Conservation (phyloP, 1,140 invertebrate genomes). For the Ceratosolen fusciceps region DNA sequence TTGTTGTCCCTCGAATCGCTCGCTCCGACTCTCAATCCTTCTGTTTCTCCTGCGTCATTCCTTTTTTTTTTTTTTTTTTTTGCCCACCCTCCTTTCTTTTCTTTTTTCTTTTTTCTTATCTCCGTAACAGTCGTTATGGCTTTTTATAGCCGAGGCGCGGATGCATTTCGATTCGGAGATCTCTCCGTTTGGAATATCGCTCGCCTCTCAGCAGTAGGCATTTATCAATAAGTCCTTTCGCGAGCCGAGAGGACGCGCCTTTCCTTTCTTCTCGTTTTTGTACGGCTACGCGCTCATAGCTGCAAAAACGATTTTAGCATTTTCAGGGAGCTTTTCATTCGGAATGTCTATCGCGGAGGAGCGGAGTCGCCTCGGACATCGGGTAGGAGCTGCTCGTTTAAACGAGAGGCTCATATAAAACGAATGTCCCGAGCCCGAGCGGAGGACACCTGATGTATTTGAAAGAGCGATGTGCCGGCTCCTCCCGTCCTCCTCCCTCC, state of each 20-base stretch:
- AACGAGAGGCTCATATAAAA: not conserved
- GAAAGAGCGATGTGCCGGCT: not conserved
- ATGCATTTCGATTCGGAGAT: slow-evolving; percentile 24
- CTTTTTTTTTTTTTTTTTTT: too few relatives aligned
- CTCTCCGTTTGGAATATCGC: slow-evolving; percentile 21
- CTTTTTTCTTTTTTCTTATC: slow-evolving; percentile 14
- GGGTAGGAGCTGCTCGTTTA: not conserved
- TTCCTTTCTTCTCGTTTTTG: not conserved
- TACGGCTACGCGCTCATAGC: not conserved
- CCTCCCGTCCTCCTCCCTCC: too few relatives aligned
- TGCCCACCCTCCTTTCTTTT: too few relatives aligned
- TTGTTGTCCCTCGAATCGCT: slow-evolving; percentile 29
- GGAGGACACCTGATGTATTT: not conserved
- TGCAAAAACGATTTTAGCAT: slow-evolving; percentile 22
- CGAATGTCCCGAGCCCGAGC: slow-evolving; percentile 7
- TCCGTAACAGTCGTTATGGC: slow-evolving; percentile 14
- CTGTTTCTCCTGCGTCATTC: not conserved
- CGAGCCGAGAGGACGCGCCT: not conserved
- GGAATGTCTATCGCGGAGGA: slow-evolving; percentile 7
- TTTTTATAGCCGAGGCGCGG: slow-evolving; percentile 25
- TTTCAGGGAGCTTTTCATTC: slow-evolving; percentile 6
- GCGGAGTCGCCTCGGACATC: not conserved
- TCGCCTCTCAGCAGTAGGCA: not conserved
- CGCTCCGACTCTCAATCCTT: slow-evolving; percentile 11
- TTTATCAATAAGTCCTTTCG: slow-evolving; percentile 22